Conservation (phyloP, 2,113 vertebrate species). For the Pimephales promelas region DNA sequence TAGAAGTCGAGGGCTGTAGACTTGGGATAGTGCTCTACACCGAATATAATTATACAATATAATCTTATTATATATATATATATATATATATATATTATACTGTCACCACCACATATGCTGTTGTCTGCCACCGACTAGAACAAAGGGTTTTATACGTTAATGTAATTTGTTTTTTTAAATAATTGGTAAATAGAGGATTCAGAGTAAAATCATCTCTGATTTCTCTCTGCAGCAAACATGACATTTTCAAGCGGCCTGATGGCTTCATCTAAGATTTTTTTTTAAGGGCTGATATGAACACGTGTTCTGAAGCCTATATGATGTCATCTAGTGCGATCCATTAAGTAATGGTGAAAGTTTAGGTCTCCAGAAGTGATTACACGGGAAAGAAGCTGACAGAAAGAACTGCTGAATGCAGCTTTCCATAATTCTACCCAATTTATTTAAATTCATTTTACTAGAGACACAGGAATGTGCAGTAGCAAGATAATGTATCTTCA, state of each 20-base stretch:
- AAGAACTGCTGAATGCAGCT: conserved; percentile 16
- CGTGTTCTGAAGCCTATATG: neutral
- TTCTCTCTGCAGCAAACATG: neutral
- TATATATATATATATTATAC: neutral
- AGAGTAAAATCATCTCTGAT: neutral
- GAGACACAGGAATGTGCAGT: conserved; percentile 5
- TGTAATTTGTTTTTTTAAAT: too few species aligned
- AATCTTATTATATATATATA: too few species aligned
- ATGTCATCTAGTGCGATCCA: conserved; percentile 20
- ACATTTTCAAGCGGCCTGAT: neutral
- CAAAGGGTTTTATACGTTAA: neutral
- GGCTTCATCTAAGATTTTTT: neutral
- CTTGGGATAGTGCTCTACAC: neutral
- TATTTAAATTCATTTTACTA: conserved; percentile 6
- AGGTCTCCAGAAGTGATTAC: neutral
- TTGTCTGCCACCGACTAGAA: neutral
- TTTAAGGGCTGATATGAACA: neutral
- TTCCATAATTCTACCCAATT: conserved; percentile 2
- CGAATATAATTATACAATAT: neutral
- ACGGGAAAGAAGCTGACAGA: neutral
- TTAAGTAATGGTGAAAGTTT: conserved; percentile 16
- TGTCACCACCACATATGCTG: neutral
- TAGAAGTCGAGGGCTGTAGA: neutral
- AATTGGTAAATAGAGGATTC: too few species aligned
- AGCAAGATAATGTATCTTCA: conserved; percentile 34